Evolutionary conservation across 2,797 vertebrate species (phyloP), one percentile per base, ranked within the genome.

Genomic region (Diceros bicornis): DNA sequence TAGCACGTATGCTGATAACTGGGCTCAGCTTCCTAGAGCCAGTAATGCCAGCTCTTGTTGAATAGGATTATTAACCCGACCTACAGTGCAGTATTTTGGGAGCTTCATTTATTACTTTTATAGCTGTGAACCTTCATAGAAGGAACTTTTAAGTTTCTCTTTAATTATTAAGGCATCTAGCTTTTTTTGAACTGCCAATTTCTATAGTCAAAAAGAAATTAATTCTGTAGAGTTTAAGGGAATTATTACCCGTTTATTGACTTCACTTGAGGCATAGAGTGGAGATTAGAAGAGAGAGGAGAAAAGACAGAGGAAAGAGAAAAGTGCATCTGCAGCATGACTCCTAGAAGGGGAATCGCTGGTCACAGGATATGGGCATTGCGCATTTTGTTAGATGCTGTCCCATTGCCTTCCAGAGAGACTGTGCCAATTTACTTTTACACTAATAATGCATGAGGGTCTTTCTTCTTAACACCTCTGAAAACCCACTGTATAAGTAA

Each of bases 81-180:
- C 66, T 68, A 90, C 83, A 71, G 74, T 37, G 81, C 69, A 84
- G 14, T 92, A 88, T 92, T 97, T 95, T 20, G 75, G 92, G 77
- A 62, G 20, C 52, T 96, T 97, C 92, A 90, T 96, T 96, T 96
- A 97, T 97, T 97, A 88, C 84, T 93, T 97, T 97, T 92, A 95
- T 91, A 94, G 87, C 88, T 37, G 4, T 85, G 94, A 98, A 98
- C 79, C 79, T 97, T 98, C 94, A 69, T 75, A 93, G 91, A 86
- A 96, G 96, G 91, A 98, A 98, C 94, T 96, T 98, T 94, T 87
- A 86, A 69, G 52, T 96, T 97, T 96, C 82, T 96, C 79, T 98
- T 98, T 97, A 98, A 97, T 98, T 98, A 98, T 97, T 97, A 96
- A 97, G 84, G 50, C 89, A 85, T 88, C 62, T 79, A 64, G 52